phyloP scores from a whole-genome alignment of 2,888 invertebrate genomes.

The Nudaria mundana region DNA sequence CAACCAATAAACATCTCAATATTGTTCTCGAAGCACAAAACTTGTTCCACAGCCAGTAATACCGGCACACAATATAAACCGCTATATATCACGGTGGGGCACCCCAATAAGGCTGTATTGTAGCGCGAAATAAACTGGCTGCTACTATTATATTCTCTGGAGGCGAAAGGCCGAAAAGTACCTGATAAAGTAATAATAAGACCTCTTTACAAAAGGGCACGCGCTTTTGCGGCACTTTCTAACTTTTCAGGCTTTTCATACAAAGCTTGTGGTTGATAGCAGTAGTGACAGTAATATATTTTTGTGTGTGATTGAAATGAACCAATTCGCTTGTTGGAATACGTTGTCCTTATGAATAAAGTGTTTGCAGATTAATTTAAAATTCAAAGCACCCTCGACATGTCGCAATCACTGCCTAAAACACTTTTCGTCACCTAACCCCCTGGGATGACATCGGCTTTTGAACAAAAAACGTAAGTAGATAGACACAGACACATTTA shows the following conservation, averaged over 20 bases:
- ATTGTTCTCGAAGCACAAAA: neutral
- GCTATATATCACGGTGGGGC: neutral
- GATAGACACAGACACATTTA: too few species aligned
- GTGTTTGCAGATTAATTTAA: neutral
- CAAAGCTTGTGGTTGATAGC: conserved; percentile 8
- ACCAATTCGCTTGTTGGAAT: too few species aligned
- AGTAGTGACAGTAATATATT: neutral
- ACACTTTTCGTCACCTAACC: neutral
- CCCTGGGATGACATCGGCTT: too few species aligned
- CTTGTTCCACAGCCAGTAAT: neutral
- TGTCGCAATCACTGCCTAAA: too few species aligned
- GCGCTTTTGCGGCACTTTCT: conserved; percentile 8
- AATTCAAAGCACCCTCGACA: too few species aligned
- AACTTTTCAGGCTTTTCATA: conserved; percentile 6
- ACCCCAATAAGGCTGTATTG: neutral
- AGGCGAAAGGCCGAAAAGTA: conserved; percentile 16
- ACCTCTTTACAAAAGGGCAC: conserved; percentile 8
- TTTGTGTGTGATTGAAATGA: neutral
- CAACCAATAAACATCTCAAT: too few species aligned
- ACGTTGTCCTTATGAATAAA: neutral
- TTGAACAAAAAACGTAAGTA: too few species aligned
- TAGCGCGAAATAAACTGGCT: conserved; percentile 15
- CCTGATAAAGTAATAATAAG: conserved; percentile 6
- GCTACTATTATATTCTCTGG: conserved; percentile 6
- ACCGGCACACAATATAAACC: neutral